Conservation (phyloP, 1,140 invertebrate species). For the Holotrichia oblita region DNA sequence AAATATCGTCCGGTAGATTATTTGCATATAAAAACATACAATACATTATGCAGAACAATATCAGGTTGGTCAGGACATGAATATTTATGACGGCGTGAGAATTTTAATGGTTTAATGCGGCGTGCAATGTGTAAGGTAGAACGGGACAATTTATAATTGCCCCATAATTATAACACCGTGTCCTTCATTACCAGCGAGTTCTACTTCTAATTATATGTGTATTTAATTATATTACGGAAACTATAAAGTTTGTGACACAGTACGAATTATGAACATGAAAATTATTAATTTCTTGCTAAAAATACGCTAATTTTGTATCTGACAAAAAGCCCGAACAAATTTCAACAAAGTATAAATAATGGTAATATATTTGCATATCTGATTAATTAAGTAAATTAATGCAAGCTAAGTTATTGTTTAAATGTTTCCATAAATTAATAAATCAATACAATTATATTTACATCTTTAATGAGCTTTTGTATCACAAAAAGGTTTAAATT, state of each 20-base stretch:
- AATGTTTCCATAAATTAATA: too few relatives aligned
- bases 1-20: neutral
- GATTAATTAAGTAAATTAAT: too few relatives aligned
- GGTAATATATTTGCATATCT: neutral
- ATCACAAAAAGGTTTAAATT: neutral
- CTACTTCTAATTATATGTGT: conserved; percentile 24
- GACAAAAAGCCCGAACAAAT: too few relatives aligned
- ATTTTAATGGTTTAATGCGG: conserved; percentile 22
- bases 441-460: too few relatives aligned
- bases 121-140: neutral
- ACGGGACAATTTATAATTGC: conserved; percentile 23
- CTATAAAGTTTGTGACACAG: conserved; percentile 17
- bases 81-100: conserved; percentile 24
- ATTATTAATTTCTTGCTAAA: too few relatives aligned
- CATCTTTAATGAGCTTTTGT: neutral
- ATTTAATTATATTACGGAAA: conserved; percentile 2
- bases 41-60: conserved; percentile 20
- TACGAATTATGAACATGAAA: neutral
- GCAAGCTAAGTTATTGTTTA: too few relatives aligned
- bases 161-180: conserved; percentile 22
- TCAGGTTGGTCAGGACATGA: conserved; percentile 27
- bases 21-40: neutral
- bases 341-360: neutral
- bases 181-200: neutral
- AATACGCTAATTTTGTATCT: too few relatives aligned